Percentiles rank a stretch among this genome's conserved stretches.
Conservation (phyloP, 2,888 invertebrate species). For the Entomobrya proxima region DNA sequence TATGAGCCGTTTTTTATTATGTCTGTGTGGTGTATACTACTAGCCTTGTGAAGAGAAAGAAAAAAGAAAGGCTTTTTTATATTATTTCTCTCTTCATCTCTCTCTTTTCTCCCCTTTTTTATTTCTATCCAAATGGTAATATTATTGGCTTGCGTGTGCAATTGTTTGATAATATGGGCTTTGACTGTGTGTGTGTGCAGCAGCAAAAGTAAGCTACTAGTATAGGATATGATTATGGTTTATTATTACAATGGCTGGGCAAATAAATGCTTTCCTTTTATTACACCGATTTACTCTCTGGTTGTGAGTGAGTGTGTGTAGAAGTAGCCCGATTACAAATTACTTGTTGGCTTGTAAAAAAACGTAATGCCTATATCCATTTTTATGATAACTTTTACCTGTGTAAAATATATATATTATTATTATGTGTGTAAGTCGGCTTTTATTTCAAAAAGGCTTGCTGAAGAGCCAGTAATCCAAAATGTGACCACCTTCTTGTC, state of each 20-base stretch:
- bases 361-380: not conserved
- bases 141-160: not conserved
- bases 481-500: not conserved
- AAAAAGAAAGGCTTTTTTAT: no score
- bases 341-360: conserved; percentile 43
- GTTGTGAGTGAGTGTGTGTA: not conserved
- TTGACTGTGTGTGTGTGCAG: no score
- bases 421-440: not conserved
- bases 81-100: not conserved
- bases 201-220: no score
- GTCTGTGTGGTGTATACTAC: no score
- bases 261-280: conserved; percentile 12
- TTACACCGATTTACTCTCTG: not conserved
- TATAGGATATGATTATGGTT: not conserved
- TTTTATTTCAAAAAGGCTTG: not conserved
- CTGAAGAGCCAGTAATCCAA: not conserved
- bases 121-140: not conserved
- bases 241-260: not conserved
- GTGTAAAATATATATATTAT: not conserved
- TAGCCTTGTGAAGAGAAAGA: no score
- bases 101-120: not conserved
- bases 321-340: conserved; percentile 40
- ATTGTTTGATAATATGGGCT: no score
- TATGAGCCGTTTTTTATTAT: no score
- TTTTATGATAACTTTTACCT: not conserved